Evolutionary conservation across 2,888 invertebrate genomes (phyloP).

Genomic region (Eupithecia exiguata): DNA sequence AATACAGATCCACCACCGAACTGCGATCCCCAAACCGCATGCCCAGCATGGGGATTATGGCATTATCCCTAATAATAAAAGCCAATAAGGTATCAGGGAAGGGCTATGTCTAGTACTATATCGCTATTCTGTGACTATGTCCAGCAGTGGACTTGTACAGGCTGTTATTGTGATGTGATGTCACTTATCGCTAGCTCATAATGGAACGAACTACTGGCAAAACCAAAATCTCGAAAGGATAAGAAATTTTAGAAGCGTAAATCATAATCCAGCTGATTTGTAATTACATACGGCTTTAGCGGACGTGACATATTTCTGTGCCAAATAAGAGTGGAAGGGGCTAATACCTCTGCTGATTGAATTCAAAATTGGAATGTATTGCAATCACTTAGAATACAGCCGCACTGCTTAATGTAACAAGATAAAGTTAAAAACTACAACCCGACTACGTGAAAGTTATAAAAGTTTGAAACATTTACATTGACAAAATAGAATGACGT

Average conservation of each 20-base stretch:
- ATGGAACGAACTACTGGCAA: background rate
- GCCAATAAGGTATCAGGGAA: too few relatives aligned
- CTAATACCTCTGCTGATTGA: conserved; percentile 9
- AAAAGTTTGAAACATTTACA: too few relatives aligned
- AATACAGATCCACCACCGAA: too few relatives aligned
- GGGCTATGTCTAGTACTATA: too few relatives aligned
- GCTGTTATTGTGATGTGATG: background rate
- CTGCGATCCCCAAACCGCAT: too few relatives aligned
- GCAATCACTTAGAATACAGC: too few relatives aligned
- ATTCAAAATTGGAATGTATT: conserved; percentile 13
- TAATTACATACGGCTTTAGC: conserved; percentile 57
- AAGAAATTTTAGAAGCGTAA: conserved; percentile 10
- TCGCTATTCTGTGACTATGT: background rate
- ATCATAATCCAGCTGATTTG: conserved; percentile 52
- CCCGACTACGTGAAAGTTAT: too few relatives aligned
- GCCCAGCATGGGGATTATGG: too few relatives aligned
- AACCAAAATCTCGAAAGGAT: background rate
- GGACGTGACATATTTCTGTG: conserved; percentile 57
- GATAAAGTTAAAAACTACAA: too few relatives aligned
- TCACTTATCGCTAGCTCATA: background rate
- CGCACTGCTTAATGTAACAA: too few relatives aligned
- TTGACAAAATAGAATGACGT: too few relatives aligned
- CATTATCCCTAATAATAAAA: too few relatives aligned
- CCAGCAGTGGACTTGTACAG: background rate
- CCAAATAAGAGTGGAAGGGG: conserved; percentile 53